Conservation (phyloP, 2,113 vertebrate genomes). For the Hippolais icterina region DNA sequence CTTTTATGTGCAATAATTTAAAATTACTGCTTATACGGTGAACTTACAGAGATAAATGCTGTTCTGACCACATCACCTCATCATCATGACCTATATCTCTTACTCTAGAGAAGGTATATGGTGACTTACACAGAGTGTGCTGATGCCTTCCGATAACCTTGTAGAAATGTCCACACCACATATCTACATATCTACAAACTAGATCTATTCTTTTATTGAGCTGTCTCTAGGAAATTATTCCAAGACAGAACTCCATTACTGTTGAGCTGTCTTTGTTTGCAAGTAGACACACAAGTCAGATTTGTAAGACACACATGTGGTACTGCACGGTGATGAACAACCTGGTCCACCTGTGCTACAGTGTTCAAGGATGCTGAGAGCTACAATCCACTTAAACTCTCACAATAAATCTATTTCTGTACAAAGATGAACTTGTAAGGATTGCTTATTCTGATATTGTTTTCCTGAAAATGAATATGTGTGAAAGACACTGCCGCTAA, state of each 20-base stretch:
- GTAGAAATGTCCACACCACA: not conserved
- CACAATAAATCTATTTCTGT: not conserved
- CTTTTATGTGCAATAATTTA: not conserved
- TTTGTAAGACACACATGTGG: not conserved
- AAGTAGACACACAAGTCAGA: not conserved
- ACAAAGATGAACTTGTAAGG: not conserved
- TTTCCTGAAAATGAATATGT: not conserved
- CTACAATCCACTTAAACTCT: not conserved
- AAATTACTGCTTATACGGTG: not conserved
- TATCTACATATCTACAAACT: not conserved
- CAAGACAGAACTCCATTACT: not conserved
- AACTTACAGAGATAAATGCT: not conserved
- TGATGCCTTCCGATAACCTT: not conserved
- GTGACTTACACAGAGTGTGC: not conserved
- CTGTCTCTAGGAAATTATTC: not conserved
- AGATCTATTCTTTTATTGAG: not conserved
- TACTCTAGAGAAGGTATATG: rapidly evolving
- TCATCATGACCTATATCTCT: not conserved
- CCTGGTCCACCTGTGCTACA: not conserved
- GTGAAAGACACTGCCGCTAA: not conserved
- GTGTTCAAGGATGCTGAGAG: not conserved
- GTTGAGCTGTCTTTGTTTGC: not conserved
- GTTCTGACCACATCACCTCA: not conserved
- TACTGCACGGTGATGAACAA: not conserved
- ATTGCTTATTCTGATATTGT: not conserved